These are phyloP conservation scores for Chaetops frenatus DNA, from an alignment of 2,113 vertebrate species.

Conservation along the genomic window DNA sequence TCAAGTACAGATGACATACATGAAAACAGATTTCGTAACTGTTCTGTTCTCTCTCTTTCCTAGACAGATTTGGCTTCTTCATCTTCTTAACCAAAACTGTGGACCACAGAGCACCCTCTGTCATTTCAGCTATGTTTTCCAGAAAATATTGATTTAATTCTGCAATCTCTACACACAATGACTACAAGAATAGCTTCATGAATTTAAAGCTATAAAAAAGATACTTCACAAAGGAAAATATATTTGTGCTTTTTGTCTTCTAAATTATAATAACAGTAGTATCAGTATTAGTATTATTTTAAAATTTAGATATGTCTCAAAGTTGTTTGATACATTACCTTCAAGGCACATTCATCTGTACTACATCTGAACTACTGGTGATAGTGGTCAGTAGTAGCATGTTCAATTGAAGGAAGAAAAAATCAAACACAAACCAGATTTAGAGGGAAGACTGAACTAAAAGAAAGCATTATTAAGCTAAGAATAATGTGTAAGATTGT, in stretches of 20 bases:
- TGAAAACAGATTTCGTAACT: neutral
- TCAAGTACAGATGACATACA: neutral
- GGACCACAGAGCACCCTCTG: neutral
- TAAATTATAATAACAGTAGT: neutral
- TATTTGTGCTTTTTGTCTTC: neutral
- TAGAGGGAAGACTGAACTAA: neutral
- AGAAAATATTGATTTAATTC: slow-evolving; percentile 4
- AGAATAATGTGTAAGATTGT: neutral
- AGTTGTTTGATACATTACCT: neutral
- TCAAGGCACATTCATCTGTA: neutral
- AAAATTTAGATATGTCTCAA: neutral
- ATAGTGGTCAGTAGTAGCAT: neutral
- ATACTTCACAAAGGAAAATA: neutral
- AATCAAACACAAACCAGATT: neutral
- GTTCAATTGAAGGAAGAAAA: neutral
- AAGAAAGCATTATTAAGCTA: neutral
- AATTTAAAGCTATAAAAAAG: neutral
- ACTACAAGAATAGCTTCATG: neutral
- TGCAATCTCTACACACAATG: neutral
- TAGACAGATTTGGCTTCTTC: neutral
- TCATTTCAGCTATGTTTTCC: neutral
- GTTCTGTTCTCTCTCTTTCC: neutral
- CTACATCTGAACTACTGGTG: neutral
- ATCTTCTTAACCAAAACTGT: neutral
- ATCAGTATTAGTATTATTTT: neutral